Conservation (phyloP, 2,888 invertebrate species). For the Galerucella calmariensis region DNA sequence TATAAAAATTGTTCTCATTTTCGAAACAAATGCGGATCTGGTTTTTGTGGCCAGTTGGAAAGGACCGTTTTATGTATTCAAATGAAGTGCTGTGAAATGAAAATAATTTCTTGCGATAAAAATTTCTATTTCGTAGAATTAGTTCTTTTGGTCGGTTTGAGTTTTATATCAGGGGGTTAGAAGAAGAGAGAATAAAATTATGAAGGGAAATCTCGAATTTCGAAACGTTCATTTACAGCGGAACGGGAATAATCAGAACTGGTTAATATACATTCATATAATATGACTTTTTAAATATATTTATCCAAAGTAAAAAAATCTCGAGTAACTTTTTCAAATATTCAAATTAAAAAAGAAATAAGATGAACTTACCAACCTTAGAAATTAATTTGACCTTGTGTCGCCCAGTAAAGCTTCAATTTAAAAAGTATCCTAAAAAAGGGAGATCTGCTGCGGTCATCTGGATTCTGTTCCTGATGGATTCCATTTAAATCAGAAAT, state of each 20-base stretch:
- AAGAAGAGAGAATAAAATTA: background rate
- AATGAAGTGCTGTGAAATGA: constrained; percentile 36
- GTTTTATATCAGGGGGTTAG: constrained; percentile 3
- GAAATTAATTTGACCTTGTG: constrained; percentile 25
- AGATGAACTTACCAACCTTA: constrained; percentile 13
- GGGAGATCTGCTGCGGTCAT: constrained; percentile 22
- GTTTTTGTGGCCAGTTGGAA: constrained; percentile 17
- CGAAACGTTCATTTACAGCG: too few relatives aligned
- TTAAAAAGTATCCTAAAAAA: constrained; percentile 22
- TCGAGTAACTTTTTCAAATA: too few relatives aligned
- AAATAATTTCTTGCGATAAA: constrained; percentile 37
- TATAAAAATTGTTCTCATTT: background rate
- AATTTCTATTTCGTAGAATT: constrained; percentile 31
- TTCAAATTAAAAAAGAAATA: constrained; percentile 7
- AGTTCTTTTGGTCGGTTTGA: constrained; percentile 27
- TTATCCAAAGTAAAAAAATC: too few relatives aligned
- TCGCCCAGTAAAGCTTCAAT: constrained; percentile 17
- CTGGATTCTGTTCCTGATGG: constrained; percentile 36
- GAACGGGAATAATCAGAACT: too few relatives aligned
- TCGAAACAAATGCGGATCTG: constrained; percentile 2
- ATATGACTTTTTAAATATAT: too few relatives aligned
- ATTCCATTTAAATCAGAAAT: constrained; percentile 42
- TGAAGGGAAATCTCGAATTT: background rate
- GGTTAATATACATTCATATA: too few relatives aligned
- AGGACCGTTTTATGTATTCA: constrained; percentile 34